Evolutionary conservation across 2,113 vertebrate species (phyloP), one percentile per base, ranked within the genome.

Genomic region (Blennius ocellaris): DNA sequence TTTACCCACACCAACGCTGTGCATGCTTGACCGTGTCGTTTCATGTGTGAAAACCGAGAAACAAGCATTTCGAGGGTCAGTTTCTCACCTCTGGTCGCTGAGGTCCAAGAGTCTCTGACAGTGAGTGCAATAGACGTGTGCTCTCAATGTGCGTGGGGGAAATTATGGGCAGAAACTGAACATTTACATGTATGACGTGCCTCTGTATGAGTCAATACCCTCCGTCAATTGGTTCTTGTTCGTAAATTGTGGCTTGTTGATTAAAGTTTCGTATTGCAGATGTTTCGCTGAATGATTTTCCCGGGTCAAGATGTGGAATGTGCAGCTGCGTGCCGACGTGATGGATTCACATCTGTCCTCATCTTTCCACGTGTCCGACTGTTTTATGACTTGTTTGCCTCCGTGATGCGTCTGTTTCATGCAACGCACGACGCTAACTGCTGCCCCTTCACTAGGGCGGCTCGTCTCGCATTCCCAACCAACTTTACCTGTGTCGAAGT

Each of bases 41-140:
- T 83, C 71, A 84, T 78, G 78, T 83, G 74, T 81, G 81, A 80
- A 85, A 89, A 77, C 76, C 50, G 85, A 87, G 84, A 81, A 73
- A 69, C 45, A 61, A 37, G 51, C 69, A 4, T 30, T 30, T 73
- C 55, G 37, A 81, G 69, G 37, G 63, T 16, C 40, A 36, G 72
- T 68, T 73, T 70, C 50, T 72, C 73, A 58, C 37, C 21, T 30
- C 21, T 30, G 2, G 2, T 30, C 4, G 21, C 21, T 30, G 21
- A 30, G 21, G 21, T 30, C 21, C 21, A 4, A 30, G 21, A 30
- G 21, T 30, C 21, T 60, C 41, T 55, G 69, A 55, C 43, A 59
- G 50, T 70, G 58, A 50, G 48, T 40, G 7, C 38, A 30, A 49
- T 17, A 10, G 36, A 54, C 73, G 69, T 44, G 7, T 30, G 21